phyloP scores from a whole-genome alignment of 2,113 vertebrate genomes.

The Macheiramphus alcinus region DNA sequence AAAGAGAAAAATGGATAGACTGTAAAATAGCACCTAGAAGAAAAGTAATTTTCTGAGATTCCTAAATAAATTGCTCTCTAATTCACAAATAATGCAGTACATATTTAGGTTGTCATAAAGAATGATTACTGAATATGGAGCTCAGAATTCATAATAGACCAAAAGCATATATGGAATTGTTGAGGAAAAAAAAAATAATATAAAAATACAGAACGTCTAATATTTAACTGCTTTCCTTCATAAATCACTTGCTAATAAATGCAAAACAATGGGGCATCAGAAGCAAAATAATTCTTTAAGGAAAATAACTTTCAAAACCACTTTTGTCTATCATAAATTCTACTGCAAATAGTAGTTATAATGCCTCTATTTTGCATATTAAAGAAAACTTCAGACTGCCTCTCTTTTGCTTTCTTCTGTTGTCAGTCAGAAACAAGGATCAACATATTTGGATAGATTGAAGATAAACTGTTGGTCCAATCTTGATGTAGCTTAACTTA shows the following conservation, averaged over 20 bases:
- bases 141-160: neutral
- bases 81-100: constrained; percentile 32
- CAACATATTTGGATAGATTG: neutral
- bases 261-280: neutral
- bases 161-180: neutral
- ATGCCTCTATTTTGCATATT: neutral
- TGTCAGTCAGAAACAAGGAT: neutral
- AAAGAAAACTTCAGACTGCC: neutral
- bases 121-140: neutral
- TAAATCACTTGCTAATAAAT: constrained; percentile 25
- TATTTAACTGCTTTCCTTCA: constrained; percentile 16
- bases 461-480: neutral
- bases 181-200: neutral
- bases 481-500: neutral
- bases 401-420: neutral
- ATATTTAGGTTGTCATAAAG: constrained; percentile 26
- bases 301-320: neutral
- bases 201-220: neutral
- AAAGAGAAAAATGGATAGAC: neutral
- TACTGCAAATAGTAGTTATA: neutral
- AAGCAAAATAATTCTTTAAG: neutral
- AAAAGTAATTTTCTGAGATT: constrained; percentile 29
- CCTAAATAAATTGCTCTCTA: constrained; percentile 36
- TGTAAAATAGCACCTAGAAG: neutral
- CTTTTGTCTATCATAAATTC: constrained; percentile 29